Conservation (phyloP, 92 coral and sea anemone genomes). For the Actinernus sp. region DNA sequence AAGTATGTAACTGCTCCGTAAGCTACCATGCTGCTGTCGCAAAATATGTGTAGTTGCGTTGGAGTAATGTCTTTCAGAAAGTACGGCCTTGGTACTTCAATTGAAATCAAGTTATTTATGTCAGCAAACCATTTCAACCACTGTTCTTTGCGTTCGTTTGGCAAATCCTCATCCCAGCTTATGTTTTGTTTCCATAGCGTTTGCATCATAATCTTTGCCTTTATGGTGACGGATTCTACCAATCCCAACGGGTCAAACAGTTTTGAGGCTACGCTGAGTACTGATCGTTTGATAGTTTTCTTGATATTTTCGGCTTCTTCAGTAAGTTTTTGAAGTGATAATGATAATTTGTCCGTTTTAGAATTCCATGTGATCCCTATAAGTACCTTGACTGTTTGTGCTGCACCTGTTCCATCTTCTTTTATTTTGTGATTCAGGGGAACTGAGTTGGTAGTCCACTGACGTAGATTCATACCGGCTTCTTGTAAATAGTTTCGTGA, state of each 20-base stretch:
- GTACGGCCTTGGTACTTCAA: conserved; percentile 47
- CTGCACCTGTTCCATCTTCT: conserved; percentile 20
- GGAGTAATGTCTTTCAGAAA: conserved; percentile 17
- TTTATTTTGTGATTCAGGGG: conserved; percentile 2
- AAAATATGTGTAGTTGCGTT: conserved; percentile 46
- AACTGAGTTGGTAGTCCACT: conserved; percentile 46
- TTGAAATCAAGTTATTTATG: conserved; percentile 30
- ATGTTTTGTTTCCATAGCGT: conserved; percentile 51
- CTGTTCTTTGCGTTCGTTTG: conserved; percentile 36
- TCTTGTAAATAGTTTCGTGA: conserved; percentile 33
- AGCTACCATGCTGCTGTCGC: conserved; percentile 49
- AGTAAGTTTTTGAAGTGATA: conserved; percentile 14
- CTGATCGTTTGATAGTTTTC: conserved; percentile 29
- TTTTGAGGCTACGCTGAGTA: conserved; percentile 26
- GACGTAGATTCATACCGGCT: conserved; percentile 48
- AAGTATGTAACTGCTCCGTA: conserved; percentile 60
- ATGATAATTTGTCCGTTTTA: conserved; percentile 16
- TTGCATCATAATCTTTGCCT: conserved; percentile 48
- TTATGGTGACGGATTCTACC: conserved; percentile 46
- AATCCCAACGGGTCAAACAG: conserved; percentile 47
- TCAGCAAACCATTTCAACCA: conserved; percentile 58
- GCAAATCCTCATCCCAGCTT: conserved; percentile 31
- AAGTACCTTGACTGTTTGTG: conserved; percentile 15
- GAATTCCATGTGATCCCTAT: conserved; percentile 44
- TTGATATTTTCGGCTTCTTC: neutral